Base-by-base conservation (phyloP, 2,113 vertebrate species). In the Nansenia antarctica region DNA sequence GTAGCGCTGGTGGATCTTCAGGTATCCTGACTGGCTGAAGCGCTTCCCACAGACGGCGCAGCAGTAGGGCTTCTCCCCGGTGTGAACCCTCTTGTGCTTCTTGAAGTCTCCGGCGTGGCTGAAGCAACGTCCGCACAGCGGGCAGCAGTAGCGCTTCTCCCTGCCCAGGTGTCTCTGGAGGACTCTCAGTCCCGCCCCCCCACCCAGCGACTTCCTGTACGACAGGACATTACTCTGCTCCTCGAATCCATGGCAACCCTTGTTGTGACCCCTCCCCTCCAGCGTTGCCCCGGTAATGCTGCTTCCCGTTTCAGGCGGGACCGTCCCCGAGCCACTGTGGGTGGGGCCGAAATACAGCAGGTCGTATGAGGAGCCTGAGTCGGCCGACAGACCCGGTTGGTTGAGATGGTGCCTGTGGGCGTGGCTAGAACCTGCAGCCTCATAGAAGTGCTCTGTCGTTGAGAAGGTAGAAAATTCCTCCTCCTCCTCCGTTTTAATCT, bases 1-100 rank as follows among this genome's bases (percentile, higher is more conserved):
- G 53, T 85, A 84, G 11, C 86, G 81, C 64, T 81, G 80, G n/a
- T 89, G 88, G 65, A 87, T 88, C 2, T 82, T 87, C 52, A 91
- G 85, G 65, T 88, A 89, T 0, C 87, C 83, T 0, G 84, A 84
- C 62, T 90, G 88, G 26, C 85, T 90, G 80, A 91, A 91, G 6
- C 79, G 26, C 47, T 87, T 85, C 18, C 88, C 85, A 3, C 89
- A 90, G 69, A 90, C 77, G 1, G 65, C 42, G 57, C 89, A 91
- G 69, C 80, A 83, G 80, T 84, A 78, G 7, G 77, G 73, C 67
- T 86, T 84, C 80, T 90, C 88, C 9, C 88, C 88, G 0, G 88
- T 90, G 75, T 88, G 88, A 35, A 85, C 81, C 35, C 88, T 52
- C 76, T 57, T 81, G 68, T 90, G 88, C 27, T 88, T 89, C 74